Base-by-base conservation (phyloP, 2,113 vertebrate genomes). In the Hiodon alosoides region DNA sequence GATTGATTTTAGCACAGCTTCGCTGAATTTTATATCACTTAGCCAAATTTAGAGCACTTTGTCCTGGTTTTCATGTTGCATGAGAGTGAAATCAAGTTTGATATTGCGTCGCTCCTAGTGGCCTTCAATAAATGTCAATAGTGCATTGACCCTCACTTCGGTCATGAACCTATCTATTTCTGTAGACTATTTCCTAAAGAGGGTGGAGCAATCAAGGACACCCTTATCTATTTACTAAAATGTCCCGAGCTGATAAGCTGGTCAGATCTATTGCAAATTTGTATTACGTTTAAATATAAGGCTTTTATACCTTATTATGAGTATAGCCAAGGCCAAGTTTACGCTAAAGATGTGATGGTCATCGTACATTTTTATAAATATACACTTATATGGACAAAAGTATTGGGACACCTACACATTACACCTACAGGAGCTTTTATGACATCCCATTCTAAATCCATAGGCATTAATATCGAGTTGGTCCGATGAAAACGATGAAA, bases 141-240 rank as follows among this genome's bases (percentile, higher is more conserved):
- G 16, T 5, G 17, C 72, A 73, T 14, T 66, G 72, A 11, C 16
- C 72, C 64, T 47, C 7, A 66, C 4, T 10, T 5, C 7, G 13
- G 17, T 17, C 52, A 66, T 54, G 17, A 9, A 46, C 65, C 3
- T 5, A 73, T 61, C 50, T 53, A 31, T 31, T 31, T 31, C 31
- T 31, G 31, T 31, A 31, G 9, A 54, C 14, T 55, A 54, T 69
- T 71, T 59, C 69, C 69, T 71, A 47, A 17, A 55, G 13, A 51
- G 11, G 11, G 6, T 66, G 10, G 60, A 66, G 65, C 17, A 73
- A 61, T 66, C 61, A 73, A 73, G 72, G 72, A 65, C 52, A 65
- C 8, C 9, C 54, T 7, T 16, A 16, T 54, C n/a, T 54, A 47
- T 66, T 52, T 57, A n/a, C 46, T 66, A 8, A 47, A 46, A 7